phyloP scores from a whole-genome alignment of 2,797 vertebrate species.

The Bradypodion ventrale region DNA sequence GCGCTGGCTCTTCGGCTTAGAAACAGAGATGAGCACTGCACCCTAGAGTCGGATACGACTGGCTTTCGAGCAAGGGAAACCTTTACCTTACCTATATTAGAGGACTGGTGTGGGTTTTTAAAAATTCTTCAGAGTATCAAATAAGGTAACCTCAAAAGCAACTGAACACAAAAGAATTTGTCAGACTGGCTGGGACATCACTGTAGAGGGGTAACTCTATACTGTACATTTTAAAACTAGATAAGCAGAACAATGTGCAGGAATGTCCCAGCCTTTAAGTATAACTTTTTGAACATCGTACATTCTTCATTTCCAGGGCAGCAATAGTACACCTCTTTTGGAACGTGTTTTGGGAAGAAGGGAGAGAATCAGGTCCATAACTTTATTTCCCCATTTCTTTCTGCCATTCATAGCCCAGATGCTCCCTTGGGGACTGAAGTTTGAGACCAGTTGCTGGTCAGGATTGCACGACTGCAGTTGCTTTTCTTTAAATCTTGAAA shows the following conservation, averaged over 20 bases:
- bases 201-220: not conserved
- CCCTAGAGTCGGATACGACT: no score
- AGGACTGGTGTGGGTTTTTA: no score
- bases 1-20: no score
- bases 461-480: not conserved
- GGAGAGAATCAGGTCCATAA: not conserved
- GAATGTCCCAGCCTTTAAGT: not conserved
- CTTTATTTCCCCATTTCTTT: not conserved
- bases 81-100: no score
- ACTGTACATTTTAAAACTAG: not conserved
- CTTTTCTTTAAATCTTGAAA: not conserved
- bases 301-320: not conserved
- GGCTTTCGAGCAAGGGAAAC: no score
- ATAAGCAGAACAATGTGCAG: not conserved
- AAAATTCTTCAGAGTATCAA: not conserved
- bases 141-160: not conserved
- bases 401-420: not conserved
- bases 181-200: not conserved
- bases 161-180: not conserved
- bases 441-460: not conserved
- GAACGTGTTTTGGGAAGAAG: not conserved
- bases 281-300: not conserved
- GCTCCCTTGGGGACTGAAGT: not conserved
- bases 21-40: no score
- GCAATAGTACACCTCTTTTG: not conserved